phyloP scores from a whole-genome alignment of 2,888 invertebrate genomes.

The Catocala nupta region DNA sequence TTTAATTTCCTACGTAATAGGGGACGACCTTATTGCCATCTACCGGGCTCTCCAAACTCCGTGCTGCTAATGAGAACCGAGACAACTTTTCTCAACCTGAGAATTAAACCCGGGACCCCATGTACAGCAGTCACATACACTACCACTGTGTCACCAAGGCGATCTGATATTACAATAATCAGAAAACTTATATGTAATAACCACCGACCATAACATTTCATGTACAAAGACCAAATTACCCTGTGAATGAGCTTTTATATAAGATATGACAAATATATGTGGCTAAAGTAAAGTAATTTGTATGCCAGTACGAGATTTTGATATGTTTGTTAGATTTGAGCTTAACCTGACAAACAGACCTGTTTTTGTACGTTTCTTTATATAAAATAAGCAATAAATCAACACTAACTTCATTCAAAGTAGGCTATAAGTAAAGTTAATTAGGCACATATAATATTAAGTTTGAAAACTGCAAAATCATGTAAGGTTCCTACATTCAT shows the following conservation, averaged over 20 bases:
- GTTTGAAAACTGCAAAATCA: slow-evolving; percentile 39
- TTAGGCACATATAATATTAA: slow-evolving; percentile 37
- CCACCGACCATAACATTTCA: too few relatives aligned
- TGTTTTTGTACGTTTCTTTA: slow-evolving; percentile 22
- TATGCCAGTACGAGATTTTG: slow-evolving; percentile 28
- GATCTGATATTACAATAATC: too few relatives aligned
- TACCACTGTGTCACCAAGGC: too few relatives aligned
- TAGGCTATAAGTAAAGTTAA: slow-evolving; percentile 25
- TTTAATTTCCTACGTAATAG: too few relatives aligned
- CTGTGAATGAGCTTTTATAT: background rate
- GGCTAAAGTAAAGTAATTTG: slow-evolving; percentile 13
- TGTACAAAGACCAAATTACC: too few relatives aligned
- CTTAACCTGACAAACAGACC: slow-evolving; percentile 26
- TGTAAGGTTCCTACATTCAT: slow-evolving; percentile 35
- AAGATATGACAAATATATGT: background rate
- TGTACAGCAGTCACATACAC: too few relatives aligned
- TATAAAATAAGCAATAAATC: slow-evolving; percentile 18
- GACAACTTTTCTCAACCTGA: too few relatives aligned
- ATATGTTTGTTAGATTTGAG: slow-evolving; percentile 17
- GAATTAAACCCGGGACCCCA: too few relatives aligned
- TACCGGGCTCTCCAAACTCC: too few relatives aligned
- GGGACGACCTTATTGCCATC: too few relatives aligned
- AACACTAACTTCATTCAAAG: slow-evolving; percentile 13
- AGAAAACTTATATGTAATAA: too few relatives aligned
- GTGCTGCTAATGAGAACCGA: too few relatives aligned